Conservation (phyloP, 1,140 invertebrate genomes). For the Cryptotermes secundus region DNA sequence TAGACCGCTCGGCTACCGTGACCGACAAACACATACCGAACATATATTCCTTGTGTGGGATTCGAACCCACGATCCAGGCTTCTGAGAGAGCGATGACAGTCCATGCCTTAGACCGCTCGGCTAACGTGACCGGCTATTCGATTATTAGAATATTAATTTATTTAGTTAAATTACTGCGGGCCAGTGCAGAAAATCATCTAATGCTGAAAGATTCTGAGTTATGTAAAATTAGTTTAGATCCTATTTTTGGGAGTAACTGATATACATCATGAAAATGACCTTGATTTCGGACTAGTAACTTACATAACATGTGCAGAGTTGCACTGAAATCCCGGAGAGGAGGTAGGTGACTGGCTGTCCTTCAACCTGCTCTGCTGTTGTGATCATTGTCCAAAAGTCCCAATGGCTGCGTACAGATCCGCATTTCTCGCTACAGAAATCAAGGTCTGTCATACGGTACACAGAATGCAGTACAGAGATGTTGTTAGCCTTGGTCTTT, state of each 20-base stretch:
- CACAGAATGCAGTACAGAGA: not conserved
- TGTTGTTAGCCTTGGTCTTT: not conserved
- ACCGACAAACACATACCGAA: too few species aligned
- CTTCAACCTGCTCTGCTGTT: conserved; percentile 2
- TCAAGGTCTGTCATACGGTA: not conserved
- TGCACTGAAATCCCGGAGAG: not conserved
- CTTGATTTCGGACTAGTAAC: not conserved
- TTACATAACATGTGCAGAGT: not conserved
- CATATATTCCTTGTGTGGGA: too few species aligned
- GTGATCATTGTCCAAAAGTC: not conserved
- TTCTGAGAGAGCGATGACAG: too few species aligned
- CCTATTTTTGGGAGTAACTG: not conserved
- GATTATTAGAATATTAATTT: too few species aligned
- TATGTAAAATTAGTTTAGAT: too few species aligned
- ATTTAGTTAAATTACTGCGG: too few species aligned
- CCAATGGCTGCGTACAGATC: not conserved
- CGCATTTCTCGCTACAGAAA: not conserved
- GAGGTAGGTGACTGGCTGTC: conserved; percentile 12
- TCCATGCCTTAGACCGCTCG: too few species aligned
- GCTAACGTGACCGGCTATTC: too few species aligned
- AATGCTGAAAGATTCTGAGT: too few species aligned
- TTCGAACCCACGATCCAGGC: too few species aligned
- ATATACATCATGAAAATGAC: not conserved
- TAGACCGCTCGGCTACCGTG: too few species aligned
- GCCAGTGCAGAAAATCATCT: too few species aligned